phyloP scores from a whole-genome alignment of 2,113 vertebrate genomes.

The Dunckerocampus dactyliophorus region DNA sequence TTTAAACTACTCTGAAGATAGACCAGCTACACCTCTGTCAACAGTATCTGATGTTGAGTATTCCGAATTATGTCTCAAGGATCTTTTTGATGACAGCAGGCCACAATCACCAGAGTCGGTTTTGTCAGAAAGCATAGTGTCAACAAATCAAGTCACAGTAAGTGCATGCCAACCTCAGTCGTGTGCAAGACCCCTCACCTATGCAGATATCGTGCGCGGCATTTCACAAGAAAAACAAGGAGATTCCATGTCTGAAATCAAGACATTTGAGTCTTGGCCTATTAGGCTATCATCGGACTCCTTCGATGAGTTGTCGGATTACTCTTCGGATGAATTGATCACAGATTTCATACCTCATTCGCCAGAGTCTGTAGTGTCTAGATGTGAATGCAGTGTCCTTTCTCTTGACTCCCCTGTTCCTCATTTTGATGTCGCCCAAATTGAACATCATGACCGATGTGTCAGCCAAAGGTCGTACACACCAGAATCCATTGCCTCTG shows the following conservation, averaged over 20 bases:
- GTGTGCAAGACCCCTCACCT: background rate
- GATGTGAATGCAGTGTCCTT: conserved; percentile 1
- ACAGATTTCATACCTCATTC: background rate
- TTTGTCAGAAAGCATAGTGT: background rate
- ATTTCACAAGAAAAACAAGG: background rate
- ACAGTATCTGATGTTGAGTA: conserved; percentile 10
- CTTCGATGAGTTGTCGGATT: background rate
- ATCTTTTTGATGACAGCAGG: conserved; percentile 7
- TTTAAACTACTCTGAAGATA: conserved; percentile 3
- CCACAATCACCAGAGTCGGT: conserved; percentile 11
- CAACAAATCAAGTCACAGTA: background rate
- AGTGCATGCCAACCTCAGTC: background rate
- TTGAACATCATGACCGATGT: background rate
- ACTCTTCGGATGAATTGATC: background rate
- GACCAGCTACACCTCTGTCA: conserved; percentile 7
- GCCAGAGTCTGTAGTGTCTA: conserved; percentile 18
- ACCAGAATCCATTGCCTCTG: background rate
- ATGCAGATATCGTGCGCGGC: conserved; percentile 15
- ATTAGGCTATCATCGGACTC: background rate
- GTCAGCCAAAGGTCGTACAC: background rate
- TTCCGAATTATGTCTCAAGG: background rate
- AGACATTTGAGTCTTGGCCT: background rate
- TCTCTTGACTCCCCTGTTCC: conserved; percentile 26
- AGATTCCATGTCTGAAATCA: background rate
- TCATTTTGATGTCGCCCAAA: background rate